These are phyloP conservation scores for Stictonetta naevosa DNA, from an alignment of 2,113 vertebrate genomes.

Conservation along the genomic window DNA sequence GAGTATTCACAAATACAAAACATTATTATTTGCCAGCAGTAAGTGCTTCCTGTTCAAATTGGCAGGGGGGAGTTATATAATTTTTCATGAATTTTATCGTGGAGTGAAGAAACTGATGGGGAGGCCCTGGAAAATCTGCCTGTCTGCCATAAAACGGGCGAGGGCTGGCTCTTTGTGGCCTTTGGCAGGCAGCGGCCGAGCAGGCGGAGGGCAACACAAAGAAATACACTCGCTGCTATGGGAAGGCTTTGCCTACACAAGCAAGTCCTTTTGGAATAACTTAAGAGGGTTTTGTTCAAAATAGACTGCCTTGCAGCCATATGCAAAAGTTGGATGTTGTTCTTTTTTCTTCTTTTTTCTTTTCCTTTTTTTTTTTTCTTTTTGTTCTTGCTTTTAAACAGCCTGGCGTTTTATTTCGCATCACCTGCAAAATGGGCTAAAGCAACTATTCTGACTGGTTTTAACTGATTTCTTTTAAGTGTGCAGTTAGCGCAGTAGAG, in stretches of 20 bases:
- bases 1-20: not conserved
- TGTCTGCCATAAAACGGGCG: not conserved
- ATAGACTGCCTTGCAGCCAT: constrained; percentile 52
- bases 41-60: not conserved
- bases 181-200: not conserved
- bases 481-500: not conserved
- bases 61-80: not conserved
- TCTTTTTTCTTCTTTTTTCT: not conserved
- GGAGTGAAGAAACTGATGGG: not conserved
- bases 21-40: not conserved
- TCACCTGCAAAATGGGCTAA: constrained; percentile 39
- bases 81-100: not conserved
- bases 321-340: not conserved
- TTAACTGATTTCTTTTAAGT: constrained; percentile 38
- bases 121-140: not conserved
- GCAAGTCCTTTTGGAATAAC: constrained; percentile 41
- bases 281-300: constrained; percentile 27
- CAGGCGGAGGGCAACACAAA: not conserved
- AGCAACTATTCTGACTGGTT: not conserved
- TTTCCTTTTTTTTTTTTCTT: not conserved
- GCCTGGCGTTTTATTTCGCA: not conserved
- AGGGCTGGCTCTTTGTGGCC: not conserved
- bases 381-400: not conserved
- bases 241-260: constrained; percentile 39
- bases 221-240: rapidly evolving